Conservation (phyloP, 2,113 vertebrate genomes). For the Lophura nycthemera region DNA sequence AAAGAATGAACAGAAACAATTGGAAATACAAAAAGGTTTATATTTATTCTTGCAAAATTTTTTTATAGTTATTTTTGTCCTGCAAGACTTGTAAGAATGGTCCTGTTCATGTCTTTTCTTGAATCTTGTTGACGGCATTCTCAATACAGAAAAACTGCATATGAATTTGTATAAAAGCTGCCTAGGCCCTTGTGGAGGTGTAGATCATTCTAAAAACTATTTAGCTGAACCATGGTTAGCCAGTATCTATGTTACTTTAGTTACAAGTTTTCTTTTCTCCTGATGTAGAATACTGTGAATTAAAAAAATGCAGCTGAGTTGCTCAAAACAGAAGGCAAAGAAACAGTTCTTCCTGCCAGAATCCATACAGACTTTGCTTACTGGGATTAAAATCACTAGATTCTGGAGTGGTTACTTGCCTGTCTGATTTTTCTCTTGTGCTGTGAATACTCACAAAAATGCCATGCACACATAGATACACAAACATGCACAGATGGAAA, state of each 20-base stretch:
- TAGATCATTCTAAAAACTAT: neutral
- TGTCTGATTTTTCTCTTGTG: neutral
- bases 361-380: neutral
- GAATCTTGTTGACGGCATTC: neutral
- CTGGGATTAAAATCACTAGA: neutral
- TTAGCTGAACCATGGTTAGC: neutral
- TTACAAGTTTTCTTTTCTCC: neutral
- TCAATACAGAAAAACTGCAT: neutral
- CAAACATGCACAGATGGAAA: neutral
- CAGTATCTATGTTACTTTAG: neutral
- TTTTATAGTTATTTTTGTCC: neutral
- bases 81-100: neutral
- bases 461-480: accelerated
- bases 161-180: neutral
- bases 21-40: conserved; percentile 22
- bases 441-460: neutral
- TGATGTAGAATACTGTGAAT: neutral
- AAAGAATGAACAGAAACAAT: conserved; percentile 13
- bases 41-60: conserved; percentile 31
- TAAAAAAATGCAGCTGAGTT: neutral
- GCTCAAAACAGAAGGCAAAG: neutral
- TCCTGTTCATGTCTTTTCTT: neutral
- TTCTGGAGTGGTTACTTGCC: neutral
- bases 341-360: neutral
- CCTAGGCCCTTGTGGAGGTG: neutral